These are phyloP conservation scores for Dendrocopos noguchii DNA, from an alignment of 2,113 vertebrate genomes.

Conservation along the genomic window DNA sequence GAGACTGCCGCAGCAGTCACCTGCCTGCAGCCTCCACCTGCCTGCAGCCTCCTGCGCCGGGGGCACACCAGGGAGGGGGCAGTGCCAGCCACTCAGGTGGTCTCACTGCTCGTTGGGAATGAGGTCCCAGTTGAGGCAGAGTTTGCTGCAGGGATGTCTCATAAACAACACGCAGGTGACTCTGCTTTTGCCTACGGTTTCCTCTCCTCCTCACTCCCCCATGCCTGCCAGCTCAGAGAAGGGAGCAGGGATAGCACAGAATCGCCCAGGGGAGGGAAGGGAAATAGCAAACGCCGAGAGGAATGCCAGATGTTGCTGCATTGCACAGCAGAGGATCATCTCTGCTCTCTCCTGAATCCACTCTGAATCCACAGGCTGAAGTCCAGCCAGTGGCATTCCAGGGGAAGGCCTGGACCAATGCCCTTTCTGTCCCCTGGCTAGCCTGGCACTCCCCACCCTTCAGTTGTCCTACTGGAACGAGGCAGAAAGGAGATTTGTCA, in stretches of 20 bases:
- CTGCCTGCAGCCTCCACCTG: neutral
- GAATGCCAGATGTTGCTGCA: neutral
- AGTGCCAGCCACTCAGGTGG: neutral
- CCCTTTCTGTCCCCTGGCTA: neutral
- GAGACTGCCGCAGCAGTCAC: neutral
- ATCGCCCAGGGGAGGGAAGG: neutral
- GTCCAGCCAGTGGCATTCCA: rapidly evolving
- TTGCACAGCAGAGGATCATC: neutral
- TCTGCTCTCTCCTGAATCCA: neutral
- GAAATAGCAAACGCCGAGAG: neutral
- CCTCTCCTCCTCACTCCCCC: neutral
- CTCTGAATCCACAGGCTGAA: neutral
- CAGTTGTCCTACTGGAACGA: neutral
- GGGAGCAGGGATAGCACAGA: neutral
- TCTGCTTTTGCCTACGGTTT: neutral
- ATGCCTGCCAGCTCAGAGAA: neutral
- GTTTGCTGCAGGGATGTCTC: neutral
- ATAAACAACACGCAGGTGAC: neutral
- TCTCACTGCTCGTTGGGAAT: rapidly evolving
- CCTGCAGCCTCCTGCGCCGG: neutral
- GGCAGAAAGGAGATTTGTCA: neutral
- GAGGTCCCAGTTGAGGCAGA: neutral
- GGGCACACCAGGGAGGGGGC: neutral
- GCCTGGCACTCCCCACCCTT: rapidly evolving
- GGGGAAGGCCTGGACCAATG: neutral